Evolutionary conservation across 2,113 vertebrate genomes (phyloP).

Genomic region (Rhombomys opimus): DNA sequence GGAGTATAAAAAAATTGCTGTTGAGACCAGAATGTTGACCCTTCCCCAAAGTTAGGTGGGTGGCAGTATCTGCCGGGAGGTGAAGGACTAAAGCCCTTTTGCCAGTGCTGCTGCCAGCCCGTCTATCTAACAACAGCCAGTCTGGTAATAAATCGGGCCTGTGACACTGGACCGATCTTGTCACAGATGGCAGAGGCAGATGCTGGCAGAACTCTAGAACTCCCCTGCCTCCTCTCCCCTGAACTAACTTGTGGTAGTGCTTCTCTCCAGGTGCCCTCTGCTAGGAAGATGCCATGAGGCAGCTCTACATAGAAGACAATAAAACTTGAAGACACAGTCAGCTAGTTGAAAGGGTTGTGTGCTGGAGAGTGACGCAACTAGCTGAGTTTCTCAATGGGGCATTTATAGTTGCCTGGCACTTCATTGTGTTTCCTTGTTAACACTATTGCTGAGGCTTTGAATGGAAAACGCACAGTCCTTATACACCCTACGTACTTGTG

Average conservation of each 20-base stretch:
- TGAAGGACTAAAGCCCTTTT: slow-evolving; percentile 33
- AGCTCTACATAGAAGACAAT: slow-evolving; percentile 74
- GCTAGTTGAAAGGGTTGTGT: slow-evolving; percentile 73
- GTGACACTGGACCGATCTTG: neutral
- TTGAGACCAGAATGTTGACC: slow-evolving; percentile 18
- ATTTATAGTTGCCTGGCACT: slow-evolving; percentile 79
- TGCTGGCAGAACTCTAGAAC: slow-evolving; percentile 53
- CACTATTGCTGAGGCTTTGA: slow-evolving; percentile 78
- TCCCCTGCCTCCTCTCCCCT: neutral
- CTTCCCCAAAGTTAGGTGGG: slow-evolving; percentile 33
- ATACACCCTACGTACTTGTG: slow-evolving; percentile 80
- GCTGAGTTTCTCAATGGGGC: slow-evolving; percentile 79
- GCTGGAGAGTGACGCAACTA: slow-evolving; percentile 81
- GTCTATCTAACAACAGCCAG: slow-evolving; percentile 18
- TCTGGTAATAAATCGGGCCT: neutral
- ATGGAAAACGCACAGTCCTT: slow-evolving; percentile 75
- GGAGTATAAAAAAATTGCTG: slow-evolving; percentile 39
- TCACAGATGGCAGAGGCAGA: neutral
- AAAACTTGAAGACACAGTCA: slow-evolving; percentile 62
- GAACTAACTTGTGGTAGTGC: neutral
- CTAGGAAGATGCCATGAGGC: slow-evolving; percentile 65
- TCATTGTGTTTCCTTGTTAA: slow-evolving; percentile 82
- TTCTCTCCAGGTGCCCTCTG: slow-evolving; percentile 80
- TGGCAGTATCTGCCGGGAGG: neutral
- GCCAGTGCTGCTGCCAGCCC: neutral